phyloP scores from a whole-genome alignment of 2,888 invertebrate genomes.

The Epiblema foenella region DNA sequence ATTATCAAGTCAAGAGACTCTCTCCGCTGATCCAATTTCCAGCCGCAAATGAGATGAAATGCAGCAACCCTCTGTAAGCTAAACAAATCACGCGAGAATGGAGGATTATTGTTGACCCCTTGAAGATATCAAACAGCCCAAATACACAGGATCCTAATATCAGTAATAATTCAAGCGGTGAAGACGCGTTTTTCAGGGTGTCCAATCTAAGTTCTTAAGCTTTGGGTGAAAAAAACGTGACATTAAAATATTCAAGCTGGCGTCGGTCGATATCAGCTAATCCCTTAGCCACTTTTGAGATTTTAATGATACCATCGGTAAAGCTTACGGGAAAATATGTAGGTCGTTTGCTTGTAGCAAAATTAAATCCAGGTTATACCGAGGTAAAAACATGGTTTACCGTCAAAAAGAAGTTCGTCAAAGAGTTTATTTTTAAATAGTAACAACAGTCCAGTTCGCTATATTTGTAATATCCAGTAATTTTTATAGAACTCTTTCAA shows the following conservation, averaged over 20 bases:
- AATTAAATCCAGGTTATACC: neutral
- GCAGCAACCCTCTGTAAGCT: constrained; percentile 18
- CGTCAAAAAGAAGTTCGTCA: neutral
- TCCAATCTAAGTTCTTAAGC: constrained; percentile 62
- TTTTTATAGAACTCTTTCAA: too few relatives aligned
- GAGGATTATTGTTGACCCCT: constrained; percentile 32
- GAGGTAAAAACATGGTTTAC: neutral
- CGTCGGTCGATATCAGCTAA: constrained; percentile 35
- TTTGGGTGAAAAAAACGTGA: constrained; percentile 56
- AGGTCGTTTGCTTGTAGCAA: neutral
- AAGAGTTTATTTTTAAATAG: too few relatives aligned
- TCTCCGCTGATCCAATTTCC: constrained; percentile 18
- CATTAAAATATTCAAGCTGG: constrained; percentile 63
- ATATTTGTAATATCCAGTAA: too few relatives aligned
- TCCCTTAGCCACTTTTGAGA: constrained; percentile 33
- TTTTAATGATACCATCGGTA: constrained; percentile 30
- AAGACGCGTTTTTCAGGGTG: constrained; percentile 58
- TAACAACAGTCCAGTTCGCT: too few relatives aligned
- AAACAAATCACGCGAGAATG: constrained; percentile 38
- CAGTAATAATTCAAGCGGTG: constrained; percentile 61
- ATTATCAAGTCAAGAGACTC: constrained; percentile 3
- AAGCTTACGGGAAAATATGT: constrained; percentile 22
- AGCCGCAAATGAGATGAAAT: constrained; percentile 21
- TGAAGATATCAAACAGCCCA: constrained; percentile 36
- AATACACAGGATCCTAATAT: constrained; percentile 49